Conservation (phyloP, 2,888 invertebrate genomes). For the Mallateleia sp. region DNA sequence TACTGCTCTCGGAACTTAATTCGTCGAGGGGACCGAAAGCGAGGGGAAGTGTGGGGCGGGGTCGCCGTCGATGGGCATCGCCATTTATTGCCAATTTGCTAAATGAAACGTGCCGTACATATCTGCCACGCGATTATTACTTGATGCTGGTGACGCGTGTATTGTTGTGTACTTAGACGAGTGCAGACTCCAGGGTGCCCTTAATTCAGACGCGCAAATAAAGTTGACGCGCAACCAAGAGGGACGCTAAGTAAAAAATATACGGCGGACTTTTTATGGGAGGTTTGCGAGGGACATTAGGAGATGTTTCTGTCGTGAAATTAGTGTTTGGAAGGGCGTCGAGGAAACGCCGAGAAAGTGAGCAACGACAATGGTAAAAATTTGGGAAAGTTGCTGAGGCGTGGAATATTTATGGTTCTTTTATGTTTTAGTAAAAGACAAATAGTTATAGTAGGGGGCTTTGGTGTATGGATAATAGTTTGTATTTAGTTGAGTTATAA, state of each 20-base stretch:
- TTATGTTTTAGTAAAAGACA: too few relatives aligned
- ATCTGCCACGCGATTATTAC: constrained; percentile 86
- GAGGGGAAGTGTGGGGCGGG: constrained; percentile 33
- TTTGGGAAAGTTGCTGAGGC: background rate
- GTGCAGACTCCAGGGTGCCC: constrained; percentile 17
- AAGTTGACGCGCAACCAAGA: constrained; percentile 10
- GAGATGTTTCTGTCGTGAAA: constrained; percentile 9
- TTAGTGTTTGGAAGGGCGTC: constrained; percentile 11
- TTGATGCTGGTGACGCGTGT: constrained; percentile 68
- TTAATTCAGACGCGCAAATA: constrained; percentile 53
- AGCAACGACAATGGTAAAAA: background rate
- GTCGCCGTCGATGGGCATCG: constrained; percentile 85
- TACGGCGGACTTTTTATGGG: constrained; percentile 17
- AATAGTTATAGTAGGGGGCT: too few relatives aligned
- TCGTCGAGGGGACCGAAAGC: constrained; percentile 84
- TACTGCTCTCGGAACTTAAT: constrained; percentile 86
- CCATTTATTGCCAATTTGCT: constrained; percentile 89
- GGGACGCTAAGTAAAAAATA: constrained; percentile 33
- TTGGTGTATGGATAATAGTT: too few relatives aligned
- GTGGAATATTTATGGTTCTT: background rate
- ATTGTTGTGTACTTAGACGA: constrained; percentile 61
- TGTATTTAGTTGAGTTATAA: too few relatives aligned
- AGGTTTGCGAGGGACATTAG: constrained; percentile 7
- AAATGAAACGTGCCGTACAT: constrained; percentile 88
- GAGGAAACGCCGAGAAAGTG: background rate